Percentiles rank a stretch among this genome's conserved stretches.
Evolutionary conservation across 2,888 invertebrate genomes (phyloP).

Genomic region (Drosophila helvetica): DNA sequence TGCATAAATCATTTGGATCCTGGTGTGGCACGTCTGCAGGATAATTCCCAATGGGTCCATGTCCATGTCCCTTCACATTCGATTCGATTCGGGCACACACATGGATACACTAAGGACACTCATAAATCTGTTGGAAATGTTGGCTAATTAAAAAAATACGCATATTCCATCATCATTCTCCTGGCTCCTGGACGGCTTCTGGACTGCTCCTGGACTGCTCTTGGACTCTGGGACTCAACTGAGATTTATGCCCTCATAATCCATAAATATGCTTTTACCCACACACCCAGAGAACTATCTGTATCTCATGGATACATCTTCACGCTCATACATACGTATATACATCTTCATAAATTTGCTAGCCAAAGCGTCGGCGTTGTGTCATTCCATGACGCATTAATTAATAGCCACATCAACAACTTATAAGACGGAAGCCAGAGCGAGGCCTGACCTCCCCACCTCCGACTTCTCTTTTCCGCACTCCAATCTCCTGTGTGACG

Average conservation of each 20-base stretch:
- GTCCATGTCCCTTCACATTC: constrained; percentile 3
- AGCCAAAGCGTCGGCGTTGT: constrained; percentile 55
- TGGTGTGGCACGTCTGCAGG: constrained; percentile 69
- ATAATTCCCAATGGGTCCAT: constrained; percentile 76
- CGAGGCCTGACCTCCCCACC: background rate
- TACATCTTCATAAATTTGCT: constrained; percentile 76
- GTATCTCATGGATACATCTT: constrained; percentile 7
- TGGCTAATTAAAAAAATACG: constrained; percentile 79
- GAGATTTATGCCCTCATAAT: constrained; percentile 81
- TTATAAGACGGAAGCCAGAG: constrained; percentile 42
- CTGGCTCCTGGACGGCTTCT: constrained; percentile 25
- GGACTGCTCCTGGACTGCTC: constrained; percentile 1
- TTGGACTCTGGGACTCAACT: constrained; percentile 59
- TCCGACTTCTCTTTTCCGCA: background rate
- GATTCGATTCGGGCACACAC: background rate
- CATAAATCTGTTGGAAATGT: constrained; percentile 75
- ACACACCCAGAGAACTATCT: constrained; percentile 12
- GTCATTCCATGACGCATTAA: constrained; percentile 80
- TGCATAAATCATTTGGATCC: constrained; percentile 73
- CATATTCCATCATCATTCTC: constrained; percentile 77
- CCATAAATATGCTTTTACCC: constrained; percentile 78
- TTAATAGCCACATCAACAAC: constrained; percentile 81
- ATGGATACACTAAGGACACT: constrained; percentile 55
- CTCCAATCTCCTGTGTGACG: constrained; percentile 53
- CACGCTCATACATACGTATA: constrained; percentile 33